A percentile compares a stretch with the other conserved stretches of the same genome.
Evolutionary conservation across 2,888 invertebrate species (phyloP).

Genomic region (Ectemnius cavifrons): DNA sequence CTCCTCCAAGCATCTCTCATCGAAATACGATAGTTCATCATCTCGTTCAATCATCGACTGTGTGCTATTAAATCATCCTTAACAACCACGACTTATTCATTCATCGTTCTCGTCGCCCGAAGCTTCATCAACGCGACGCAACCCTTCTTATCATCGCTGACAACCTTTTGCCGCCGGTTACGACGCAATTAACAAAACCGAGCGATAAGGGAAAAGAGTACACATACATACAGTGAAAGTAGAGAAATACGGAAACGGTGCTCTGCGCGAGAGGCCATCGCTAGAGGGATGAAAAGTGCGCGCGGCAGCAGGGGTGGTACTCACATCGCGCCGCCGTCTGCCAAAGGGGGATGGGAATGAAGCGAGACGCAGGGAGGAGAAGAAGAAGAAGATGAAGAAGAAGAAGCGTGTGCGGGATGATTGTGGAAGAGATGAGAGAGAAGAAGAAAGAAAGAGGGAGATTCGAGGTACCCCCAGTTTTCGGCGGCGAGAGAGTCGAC

Average conservation of each 20-base stretch:
- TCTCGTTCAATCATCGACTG: not conserved
- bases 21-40: too few species aligned
- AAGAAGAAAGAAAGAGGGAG: constrained; percentile 18
- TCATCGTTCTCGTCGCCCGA: too few species aligned
- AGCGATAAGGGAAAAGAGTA: too few species aligned
- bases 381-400: constrained; percentile 57
- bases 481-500: constrained; percentile 28
- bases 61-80: not conserved
- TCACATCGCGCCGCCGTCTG: constrained; percentile 39
- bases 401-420: constrained; percentile 51
- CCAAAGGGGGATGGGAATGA: constrained; percentile 43
- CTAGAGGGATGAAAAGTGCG: constrained; percentile 1
- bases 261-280: too few species aligned
- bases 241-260: too few species aligned
- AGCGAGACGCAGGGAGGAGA: constrained; percentile 61
- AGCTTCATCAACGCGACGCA: too few species aligned
- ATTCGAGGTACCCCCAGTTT: constrained; percentile 30
- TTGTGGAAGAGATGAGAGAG: constrained; percentile 56
- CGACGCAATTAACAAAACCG: too few species aligned
- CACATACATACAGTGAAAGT: too few species aligned
- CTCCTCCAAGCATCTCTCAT: not conserved
- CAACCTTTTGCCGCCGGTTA: too few species aligned
- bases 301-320: constrained; percentile 28
- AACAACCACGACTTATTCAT: too few species aligned
- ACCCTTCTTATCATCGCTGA: too few species aligned